phyloP scores from a whole-genome alignment of 1,140 invertebrate genomes.

The Atta colombica region DNA sequence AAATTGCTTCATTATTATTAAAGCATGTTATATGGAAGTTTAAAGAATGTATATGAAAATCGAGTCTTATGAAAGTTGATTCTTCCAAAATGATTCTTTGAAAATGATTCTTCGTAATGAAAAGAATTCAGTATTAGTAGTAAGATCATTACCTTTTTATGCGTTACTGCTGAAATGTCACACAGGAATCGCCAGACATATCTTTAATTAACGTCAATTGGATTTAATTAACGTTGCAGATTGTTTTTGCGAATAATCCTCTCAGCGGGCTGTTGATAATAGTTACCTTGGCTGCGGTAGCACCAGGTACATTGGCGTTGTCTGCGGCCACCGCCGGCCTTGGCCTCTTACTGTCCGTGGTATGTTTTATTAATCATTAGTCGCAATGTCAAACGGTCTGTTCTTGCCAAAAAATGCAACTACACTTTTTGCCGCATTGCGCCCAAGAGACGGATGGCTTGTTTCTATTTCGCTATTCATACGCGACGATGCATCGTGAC shows the following conservation, averaged over 20 bases:
- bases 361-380: slow-evolving; percentile 74
- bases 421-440: slow-evolving; percentile 30
- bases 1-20: neutral
- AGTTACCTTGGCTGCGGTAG: slow-evolving; percentile 78
- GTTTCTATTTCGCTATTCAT: slow-evolving; percentile 28
- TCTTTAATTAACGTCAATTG: slow-evolving; percentile 32
- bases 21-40: neutral
- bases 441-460: neutral
- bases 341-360: slow-evolving; percentile 84
- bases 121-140: neutral
- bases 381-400: neutral
- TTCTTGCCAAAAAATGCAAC: slow-evolving; percentile 2
- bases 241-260: slow-evolving; percentile 85
- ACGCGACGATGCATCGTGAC: slow-evolving; percentile 13
- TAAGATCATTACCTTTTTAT: neutral
- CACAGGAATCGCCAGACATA: neutral
- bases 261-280: slow-evolving; percentile 84
- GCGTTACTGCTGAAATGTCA: neutral
- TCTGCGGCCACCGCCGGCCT: slow-evolving; percentile 79
- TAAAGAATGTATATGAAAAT: neutral
- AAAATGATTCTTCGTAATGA: neutral
- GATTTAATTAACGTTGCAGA: slow-evolving; percentile 75
- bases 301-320: slow-evolving; percentile 76
- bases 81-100: neutral
- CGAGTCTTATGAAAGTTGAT: neutral